phyloP scores from a whole-genome alignment of 2,797 vertebrate species.

The Mareca penelope region DNA sequence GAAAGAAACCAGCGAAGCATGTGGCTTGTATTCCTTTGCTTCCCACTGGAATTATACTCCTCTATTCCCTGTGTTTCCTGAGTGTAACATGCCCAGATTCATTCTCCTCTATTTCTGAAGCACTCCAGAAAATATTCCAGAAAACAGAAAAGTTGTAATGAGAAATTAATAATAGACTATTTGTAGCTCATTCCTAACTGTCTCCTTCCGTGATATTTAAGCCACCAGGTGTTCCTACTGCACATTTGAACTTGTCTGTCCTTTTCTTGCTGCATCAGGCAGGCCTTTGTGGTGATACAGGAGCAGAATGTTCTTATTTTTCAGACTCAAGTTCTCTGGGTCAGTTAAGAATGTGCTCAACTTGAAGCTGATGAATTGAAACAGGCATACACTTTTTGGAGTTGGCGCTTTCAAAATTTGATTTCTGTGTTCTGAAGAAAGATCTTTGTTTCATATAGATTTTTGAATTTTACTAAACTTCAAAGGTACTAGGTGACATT shows the following conservation, averaged over 20 bases:
- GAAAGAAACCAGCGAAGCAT: not conserved
- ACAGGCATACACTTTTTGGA: not conserved
- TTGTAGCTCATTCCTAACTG: not conserved
- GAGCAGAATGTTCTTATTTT: not conserved
- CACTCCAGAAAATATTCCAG: not conserved
- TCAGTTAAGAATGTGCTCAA: not conserved
- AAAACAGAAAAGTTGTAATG: not conserved
- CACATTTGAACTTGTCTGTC: not conserved
- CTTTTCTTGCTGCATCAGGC: not conserved
- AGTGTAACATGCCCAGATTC: not conserved
- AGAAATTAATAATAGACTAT: not conserved
- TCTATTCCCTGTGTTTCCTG: not conserved
- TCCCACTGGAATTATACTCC: not conserved
- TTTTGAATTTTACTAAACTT: conserved; percentile 22
- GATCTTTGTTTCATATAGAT: not conserved
- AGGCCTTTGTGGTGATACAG: not conserved
- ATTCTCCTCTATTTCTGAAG: not conserved
- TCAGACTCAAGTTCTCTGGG: not conserved
- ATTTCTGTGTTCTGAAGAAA: not conserved
- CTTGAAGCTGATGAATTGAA: not conserved
- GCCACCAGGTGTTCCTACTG: not conserved
- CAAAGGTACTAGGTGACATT: not conserved
- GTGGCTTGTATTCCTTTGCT: not conserved
- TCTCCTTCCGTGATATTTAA: not conserved
- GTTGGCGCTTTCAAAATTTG: not conserved